phyloP scores from a whole-genome alignment of 2,113 vertebrate species.

The Thamnophis sirtalis region DNA sequence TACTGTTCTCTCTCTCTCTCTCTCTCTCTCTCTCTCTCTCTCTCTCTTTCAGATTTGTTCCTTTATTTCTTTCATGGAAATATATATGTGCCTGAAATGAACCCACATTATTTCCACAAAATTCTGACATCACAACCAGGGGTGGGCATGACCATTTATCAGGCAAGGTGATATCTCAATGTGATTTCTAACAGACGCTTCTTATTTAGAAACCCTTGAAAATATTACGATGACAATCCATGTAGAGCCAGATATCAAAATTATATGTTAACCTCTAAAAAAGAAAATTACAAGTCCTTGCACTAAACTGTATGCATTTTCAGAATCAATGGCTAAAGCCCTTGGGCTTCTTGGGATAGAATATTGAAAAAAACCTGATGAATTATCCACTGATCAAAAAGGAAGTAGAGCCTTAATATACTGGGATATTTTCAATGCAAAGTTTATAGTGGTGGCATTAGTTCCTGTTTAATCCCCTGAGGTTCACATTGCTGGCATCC shows the following conservation, averaged over 20 bases:
- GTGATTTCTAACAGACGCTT: background rate
- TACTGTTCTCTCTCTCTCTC: background rate
- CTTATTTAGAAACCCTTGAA: background rate
- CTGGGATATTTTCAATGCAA: background rate
- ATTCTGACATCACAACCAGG: background rate
- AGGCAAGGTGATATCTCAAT: background rate
- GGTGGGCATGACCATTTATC: background rate
- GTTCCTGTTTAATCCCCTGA: slow-evolving; percentile 13
- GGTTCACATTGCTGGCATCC: background rate
- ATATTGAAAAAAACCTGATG: background rate
- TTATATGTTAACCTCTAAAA: background rate
- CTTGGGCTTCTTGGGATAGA: background rate
- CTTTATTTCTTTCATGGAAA: background rate
- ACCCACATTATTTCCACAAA: background rate
- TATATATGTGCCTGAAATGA: background rate
- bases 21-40: background rate
- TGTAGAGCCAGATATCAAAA: background rate
- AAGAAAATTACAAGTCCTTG: background rate
- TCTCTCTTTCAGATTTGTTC: background rate
- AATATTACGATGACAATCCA: background rate
- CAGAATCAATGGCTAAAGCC: background rate
- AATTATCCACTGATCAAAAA: background rate
- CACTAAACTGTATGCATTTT: background rate
- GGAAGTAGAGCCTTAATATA: rapidly evolving
- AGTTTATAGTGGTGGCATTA: background rate